Percentiles rank a stretch among this genome's conserved stretches.
Conservation (phyloP, 2,113 vertebrate genomes). For the Andinoacara biseriatus region DNA sequence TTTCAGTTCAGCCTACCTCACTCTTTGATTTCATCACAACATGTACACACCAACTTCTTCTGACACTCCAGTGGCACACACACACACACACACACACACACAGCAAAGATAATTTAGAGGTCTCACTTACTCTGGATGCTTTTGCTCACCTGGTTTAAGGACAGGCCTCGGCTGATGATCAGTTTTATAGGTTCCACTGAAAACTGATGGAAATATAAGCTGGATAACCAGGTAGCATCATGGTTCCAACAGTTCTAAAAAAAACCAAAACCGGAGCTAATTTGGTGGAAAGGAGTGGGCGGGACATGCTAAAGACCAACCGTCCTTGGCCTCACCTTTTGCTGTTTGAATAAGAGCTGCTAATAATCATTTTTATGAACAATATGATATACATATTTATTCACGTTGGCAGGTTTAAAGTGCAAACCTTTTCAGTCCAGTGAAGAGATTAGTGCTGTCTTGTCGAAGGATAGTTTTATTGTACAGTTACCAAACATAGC, state of each 20-base stretch:
- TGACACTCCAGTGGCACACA: neutral
- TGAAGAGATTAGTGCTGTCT: neutral
- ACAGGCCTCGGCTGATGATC: neutral
- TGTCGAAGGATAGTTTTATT: no score
- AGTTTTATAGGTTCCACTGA: neutral
- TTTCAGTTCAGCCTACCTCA: constrained; percentile 42
- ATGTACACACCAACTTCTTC: no score
- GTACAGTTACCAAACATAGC: no score
- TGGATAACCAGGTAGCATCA: neutral
- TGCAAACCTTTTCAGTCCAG: neutral
- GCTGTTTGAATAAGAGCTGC: no score
- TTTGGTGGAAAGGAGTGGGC: neutral
- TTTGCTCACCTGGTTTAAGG: neutral
- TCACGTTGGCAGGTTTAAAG: neutral
- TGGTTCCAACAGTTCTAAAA: neutral
- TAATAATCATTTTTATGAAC: no score
- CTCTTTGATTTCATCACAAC: constrained; percentile 22
- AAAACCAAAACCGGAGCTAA: neutral
- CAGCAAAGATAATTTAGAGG: neutral
- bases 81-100: no score
- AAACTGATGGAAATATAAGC: neutral
- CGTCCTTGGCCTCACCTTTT: neutral
- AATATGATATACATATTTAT: no score
- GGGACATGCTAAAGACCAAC: neutral
- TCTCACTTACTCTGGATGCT: neutral